Base-by-base conservation (phyloP, 2,888 invertebrate species). In the Himalopsyche kuldschensis region DNA sequence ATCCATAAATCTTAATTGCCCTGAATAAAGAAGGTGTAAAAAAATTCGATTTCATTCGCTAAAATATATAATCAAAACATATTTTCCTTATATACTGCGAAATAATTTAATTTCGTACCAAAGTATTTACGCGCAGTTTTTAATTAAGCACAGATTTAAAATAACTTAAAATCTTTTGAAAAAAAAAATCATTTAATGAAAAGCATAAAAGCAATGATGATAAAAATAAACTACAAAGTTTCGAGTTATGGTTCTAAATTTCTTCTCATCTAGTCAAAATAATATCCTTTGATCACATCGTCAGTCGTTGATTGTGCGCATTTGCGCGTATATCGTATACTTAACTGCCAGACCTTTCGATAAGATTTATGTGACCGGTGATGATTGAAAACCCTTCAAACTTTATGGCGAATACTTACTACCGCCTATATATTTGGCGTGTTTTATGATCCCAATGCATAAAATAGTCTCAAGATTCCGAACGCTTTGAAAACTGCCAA, bases 341-440 rank as follows among this genome's bases (percentile, higher is more conserved):
- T 69, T 30, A 69, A 69, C 69, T 69, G 69, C 69, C 30, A 69
- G 69, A 69, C 69, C 69, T 69, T 69, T 69, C 69, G 69, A 69
- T 69, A 69, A 69, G 69, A 69, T 69, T 69, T 69, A 69, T 69
- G 69, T 69, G 69, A 69, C 69, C 27, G 69, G 69, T 27, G 69
- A 69, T 69, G 69, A 69, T 69, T 69, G 69, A 69, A 69, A 69
- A 69, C 69, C 69, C 69, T 69, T 69, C 69, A 69, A 69, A 69
- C 69, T 69, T 69, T 69, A 69, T 69, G 69, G 69, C 24, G 69
- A 69, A 69, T 69, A 69, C 69, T 69, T 69, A 69, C 69, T 27
- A 30, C 20, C 69, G 69, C 69, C 69, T 69, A 69, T 69, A 69
- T 69, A 69, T 69, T 69, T 69, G 15, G 30, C 27, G 69, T 27